Evolutionary conservation across 2,113 vertebrate genomes (phyloP).

Genomic region (Petaurus breviceps): DNA sequence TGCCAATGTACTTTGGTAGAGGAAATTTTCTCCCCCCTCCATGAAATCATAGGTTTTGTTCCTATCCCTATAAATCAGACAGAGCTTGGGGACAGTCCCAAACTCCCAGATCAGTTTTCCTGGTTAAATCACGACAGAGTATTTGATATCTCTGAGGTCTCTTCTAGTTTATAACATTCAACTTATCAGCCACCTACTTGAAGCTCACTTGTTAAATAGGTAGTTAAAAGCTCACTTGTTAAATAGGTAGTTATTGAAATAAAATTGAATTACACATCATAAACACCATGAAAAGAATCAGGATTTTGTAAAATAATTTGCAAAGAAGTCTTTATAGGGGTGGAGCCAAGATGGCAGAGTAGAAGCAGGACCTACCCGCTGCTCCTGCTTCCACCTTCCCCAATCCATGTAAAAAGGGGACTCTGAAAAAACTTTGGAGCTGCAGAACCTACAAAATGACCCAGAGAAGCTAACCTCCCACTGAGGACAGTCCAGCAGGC

Average conservation of each 20-base stretch:
- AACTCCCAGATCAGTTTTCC: neutral
- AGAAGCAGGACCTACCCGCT: too few relatives aligned
- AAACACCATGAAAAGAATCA: neutral
- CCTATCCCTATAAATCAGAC: neutral
- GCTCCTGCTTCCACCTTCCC: too few relatives aligned
- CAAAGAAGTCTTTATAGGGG: neutral
- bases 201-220: neutral
- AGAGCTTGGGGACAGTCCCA: neutral
- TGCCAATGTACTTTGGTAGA: neutral
- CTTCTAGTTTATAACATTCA: neutral
- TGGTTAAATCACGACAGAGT: neutral
- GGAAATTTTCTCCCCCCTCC: neutral
- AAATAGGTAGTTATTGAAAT: neutral
- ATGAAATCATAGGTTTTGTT: neutral
- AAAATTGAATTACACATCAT: neutral
- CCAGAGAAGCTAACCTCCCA: too few relatives aligned
- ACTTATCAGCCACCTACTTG: neutral
- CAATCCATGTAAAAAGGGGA: too few relatives aligned
- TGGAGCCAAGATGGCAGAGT: too few relatives aligned
- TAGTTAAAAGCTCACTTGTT: neutral
- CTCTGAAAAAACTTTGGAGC: too few relatives aligned
- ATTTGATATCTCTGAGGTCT: neutral
- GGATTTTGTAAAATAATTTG: conserved; percentile 1
- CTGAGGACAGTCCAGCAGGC: too few relatives aligned
- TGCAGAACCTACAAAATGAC: too few relatives aligned